Percentiles rank a stretch among this genome's conserved stretches.
phyloP scores from a whole-genome alignment of 2,888 invertebrate genomes.

The Suillia variegata region DNA sequence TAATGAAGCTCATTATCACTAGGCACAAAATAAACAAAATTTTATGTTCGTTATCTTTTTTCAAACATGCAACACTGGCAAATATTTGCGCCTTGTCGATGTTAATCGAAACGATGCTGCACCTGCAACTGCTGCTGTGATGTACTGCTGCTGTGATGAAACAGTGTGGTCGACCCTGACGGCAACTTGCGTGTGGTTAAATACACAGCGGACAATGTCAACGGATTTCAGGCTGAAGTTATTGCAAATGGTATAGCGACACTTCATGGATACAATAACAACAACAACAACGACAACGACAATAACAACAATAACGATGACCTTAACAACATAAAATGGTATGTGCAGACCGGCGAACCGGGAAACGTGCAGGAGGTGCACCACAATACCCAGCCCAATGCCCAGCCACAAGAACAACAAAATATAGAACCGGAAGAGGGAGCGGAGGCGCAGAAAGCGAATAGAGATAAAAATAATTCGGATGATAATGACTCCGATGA shows the following conservation, averaged over 20 bases:
- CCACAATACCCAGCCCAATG: constrained; percentile 23
- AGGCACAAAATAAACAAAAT: too few relatives aligned
- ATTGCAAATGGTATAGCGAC: constrained; percentile 54
- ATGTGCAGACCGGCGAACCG: constrained; percentile 9
- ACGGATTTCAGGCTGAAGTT: constrained; percentile 72
- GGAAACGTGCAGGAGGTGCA: constrained; percentile 35
- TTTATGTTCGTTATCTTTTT: too few relatives aligned
- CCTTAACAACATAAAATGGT: constrained; percentile 26
- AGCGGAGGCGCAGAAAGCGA: constrained; percentile 6
- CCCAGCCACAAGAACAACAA: constrained; percentile 26
- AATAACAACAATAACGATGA: constrained; percentile 32
- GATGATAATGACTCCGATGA: not conserved
- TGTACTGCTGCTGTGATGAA: too few relatives aligned
- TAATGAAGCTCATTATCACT: too few relatives aligned
- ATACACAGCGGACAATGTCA: constrained; percentile 74
- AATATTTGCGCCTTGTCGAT: too few relatives aligned
- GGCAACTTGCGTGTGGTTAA: constrained; percentile 74
- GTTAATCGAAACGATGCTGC: too few relatives aligned
- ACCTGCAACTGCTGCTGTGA: too few relatives aligned
- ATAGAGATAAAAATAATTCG: not conserved
- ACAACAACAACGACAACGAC: constrained; percentile 25
- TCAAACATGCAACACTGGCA: too few relatives aligned
- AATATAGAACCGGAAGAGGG: constrained; percentile 32
- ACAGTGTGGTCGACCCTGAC: constrained; percentile 74
- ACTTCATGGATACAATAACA: constrained; percentile 47